Conservation (phyloP, 2,888 invertebrate species). For the Choristoneura rosaceana region DNA sequence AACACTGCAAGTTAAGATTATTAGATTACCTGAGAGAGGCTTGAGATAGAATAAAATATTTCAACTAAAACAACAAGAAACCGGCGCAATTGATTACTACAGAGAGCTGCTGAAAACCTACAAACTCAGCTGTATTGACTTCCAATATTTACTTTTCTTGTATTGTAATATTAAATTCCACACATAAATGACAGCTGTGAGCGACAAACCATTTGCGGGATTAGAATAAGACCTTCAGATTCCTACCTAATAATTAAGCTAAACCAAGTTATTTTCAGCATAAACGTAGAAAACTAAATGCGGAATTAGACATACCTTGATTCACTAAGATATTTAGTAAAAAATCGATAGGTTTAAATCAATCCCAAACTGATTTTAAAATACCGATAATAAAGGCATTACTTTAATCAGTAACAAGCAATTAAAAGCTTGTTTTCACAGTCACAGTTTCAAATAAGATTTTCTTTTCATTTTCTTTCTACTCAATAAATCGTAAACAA, state of each 20-base stretch:
- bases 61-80: background rate
- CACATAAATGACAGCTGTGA: background rate
- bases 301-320: background rate
- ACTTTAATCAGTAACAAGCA: background rate
- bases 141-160: constrained; percentile 4
- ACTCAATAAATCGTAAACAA: constrained; percentile 32
- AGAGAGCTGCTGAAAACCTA: background rate
- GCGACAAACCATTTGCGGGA: background rate
- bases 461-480: constrained; percentile 17
- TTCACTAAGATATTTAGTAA: background rate
- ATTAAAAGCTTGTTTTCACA: constrained; percentile 1
- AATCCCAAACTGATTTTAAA: background rate
- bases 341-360: constrained; percentile 6
- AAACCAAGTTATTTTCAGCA: background rate
- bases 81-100: background rate
- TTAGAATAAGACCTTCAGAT: background rate
- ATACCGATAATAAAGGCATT: background rate
- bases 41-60: background rate
- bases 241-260: background rate
- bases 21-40: background rate
- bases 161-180: constrained; percentile 2
- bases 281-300: background rate
- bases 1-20: background rate
- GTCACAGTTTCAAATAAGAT: constrained; percentile 3
- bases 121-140: constrained; percentile 5